Evolutionary conservation across 1,140 invertebrate species (phyloP), one percentile per base, ranked within the genome.

Genomic region (Glomeris maerens): DNA sequence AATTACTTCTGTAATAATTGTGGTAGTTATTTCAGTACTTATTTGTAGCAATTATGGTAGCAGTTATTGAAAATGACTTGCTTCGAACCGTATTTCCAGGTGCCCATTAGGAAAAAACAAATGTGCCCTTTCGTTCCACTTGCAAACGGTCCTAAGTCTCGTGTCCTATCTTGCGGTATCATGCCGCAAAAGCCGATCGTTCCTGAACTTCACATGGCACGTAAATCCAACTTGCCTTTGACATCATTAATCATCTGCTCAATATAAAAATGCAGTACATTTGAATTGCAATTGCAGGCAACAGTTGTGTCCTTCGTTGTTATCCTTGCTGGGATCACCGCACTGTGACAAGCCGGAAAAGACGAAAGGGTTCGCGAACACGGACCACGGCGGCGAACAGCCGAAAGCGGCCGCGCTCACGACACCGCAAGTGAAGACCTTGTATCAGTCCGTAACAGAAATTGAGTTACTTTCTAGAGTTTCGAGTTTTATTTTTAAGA

Each of bases 281-380:
- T 39, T 48, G 7, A 17, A 41, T 49, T 27, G 39, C 26, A n/a
- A 31, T 56, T 57, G 1, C 47, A 67, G 90, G 90, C 86, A 93
- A 64, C 82, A 88, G 58, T 81, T 94, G 57, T 92, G 87, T 61
- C 89, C 90, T 0, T 79, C 82, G 2, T 69, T 94, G 49, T 83
- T 92, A 42, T 81, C 83, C 0, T 80, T 92, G 47, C 72, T 94
- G 1, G 88, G 88, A 0, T 80, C 81, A 20, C 84, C 84, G 0
- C 69, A 77, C 55, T 77, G 79, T 10, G 81, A 84, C 57, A 82
- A 36, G 17, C 10, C 75, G 45, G 67, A 73, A 54, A 72, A 76
- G 55, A 68, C 75, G 38, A 42, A 48, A 31, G 47, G 51, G 3
- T 58, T 57, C 36, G 50, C 57, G 3, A 63, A 60, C 27, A 66